These are phyloP conservation scores for Eriocheir sinensis DNA, from an alignment of 1,140 invertebrate species.

Conservation along the genomic window DNA sequence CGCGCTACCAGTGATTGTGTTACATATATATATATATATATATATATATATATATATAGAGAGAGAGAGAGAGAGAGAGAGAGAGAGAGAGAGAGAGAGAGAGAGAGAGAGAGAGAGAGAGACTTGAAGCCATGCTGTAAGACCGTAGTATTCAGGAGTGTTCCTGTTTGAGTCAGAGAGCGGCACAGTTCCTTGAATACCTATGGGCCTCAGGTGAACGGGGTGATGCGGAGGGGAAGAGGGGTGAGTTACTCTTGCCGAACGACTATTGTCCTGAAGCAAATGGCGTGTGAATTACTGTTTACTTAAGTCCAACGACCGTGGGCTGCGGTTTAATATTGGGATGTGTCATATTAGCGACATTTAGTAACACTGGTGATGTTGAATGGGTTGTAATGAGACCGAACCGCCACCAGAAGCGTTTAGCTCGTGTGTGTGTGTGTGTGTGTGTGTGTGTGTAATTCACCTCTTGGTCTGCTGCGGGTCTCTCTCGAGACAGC, in stretches of 20 bases:
- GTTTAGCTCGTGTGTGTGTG: neutral
- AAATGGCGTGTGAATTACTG: constrained; percentile 71
- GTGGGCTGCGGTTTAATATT: constrained; percentile 51
- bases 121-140: neutral
- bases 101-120: too few relatives aligned
- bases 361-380: constrained; percentile 40
- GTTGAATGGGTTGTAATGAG: constrained; percentile 27
- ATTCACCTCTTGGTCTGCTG: too few relatives aligned
- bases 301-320: constrained; percentile 52
- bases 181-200: neutral
- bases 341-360: neutral
- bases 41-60: too few relatives aligned
- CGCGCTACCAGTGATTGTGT: too few relatives aligned
- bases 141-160: neutral
- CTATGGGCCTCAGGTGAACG: neutral
- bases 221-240: neutral
- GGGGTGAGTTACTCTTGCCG: constrained; percentile 58
- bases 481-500: too few relatives aligned
- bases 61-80: too few relatives aligned
- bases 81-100: too few relatives aligned
- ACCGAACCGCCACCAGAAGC: constrained; percentile 29
- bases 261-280: constrained; percentile 45
- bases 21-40: too few relatives aligned
- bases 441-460: neutral
- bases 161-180: neutral